A percentile compares a stretch with the other conserved stretches of the same genome.
Conservation (phyloP, 2,797 vertebrate species). For the Sebastiscus tertius region DNA sequence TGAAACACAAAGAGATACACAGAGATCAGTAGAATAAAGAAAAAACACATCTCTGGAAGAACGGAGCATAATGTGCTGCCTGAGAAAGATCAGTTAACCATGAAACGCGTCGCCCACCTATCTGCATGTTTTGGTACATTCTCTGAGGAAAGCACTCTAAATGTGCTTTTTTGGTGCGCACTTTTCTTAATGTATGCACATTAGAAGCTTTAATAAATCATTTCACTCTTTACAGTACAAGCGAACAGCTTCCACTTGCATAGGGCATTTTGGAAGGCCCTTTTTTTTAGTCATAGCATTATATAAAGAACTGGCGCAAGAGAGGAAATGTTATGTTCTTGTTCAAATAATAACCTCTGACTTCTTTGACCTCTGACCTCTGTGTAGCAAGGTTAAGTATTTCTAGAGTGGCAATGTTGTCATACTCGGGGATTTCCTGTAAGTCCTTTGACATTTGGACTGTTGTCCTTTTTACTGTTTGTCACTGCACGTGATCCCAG, state of each 20-base stretch:
- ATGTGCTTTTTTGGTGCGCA: background rate
- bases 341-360: background rate
- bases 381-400: background rate
- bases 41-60: background rate
- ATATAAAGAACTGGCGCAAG: background rate
- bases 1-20: background rate
- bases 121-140: background rate
- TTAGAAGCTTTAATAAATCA: background rate
- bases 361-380: background rate
- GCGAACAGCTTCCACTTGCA: background rate
- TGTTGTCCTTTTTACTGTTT: constrained; percentile 15
- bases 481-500: constrained; percentile 30
- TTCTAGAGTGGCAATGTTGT: background rate
- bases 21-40: background rate
- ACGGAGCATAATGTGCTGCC: background rate
- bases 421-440: constrained; percentile 1
- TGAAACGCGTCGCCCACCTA: background rate
- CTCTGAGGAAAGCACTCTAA: background rate
- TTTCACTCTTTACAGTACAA: background rate
- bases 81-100: background rate
- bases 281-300: background rate
- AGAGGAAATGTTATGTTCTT: background rate
- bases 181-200: background rate
- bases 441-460: constrained; percentile 22
- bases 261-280: background rate